Percentiles rank a stretch among this genome's conserved stretches.
These are phyloP conservation scores for Sminthurides aquaticus DNA, from an alignment of 2,888 invertebrate genomes.

Conservation along the genomic window DNA sequence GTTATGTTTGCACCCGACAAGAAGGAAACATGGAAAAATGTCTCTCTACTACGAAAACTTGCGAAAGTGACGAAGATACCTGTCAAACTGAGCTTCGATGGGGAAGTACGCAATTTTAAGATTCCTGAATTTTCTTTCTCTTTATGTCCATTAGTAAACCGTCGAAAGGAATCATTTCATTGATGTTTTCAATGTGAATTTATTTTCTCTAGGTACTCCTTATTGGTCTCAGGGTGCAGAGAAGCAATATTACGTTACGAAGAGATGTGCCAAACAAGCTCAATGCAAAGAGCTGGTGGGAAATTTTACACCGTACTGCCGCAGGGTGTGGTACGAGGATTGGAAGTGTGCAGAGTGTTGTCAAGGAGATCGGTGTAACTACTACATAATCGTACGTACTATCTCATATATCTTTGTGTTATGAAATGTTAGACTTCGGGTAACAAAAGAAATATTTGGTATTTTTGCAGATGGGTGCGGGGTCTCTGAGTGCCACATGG, in stretches of 20 bases:
- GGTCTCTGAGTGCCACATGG: no score
- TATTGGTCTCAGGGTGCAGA: constrained; percentile 89
- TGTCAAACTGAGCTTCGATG: constrained; percentile 84
- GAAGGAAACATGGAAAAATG: constrained; percentile 89
- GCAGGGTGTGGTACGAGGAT: constrained; percentile 90
- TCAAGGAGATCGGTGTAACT: constrained; percentile 90
- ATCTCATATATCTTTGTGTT: background rate
- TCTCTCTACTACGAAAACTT: constrained; percentile 80
- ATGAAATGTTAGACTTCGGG: background rate
- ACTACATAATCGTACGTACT: constrained; percentile 80
- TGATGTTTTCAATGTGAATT: no score
- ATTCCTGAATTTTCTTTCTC: background rate
- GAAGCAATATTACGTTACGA: constrained; percentile 88
- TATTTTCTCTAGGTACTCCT: constrained; percentile 59
- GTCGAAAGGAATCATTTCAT: no score
- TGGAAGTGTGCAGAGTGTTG: constrained; percentile 96
- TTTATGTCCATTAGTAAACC: no score
- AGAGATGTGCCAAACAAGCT: constrained; percentile 73
- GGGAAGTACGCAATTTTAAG: constrained; percentile 61
- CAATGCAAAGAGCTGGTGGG: constrained; percentile 67
- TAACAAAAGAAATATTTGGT: background rate
- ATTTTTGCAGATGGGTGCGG: constrained; percentile 1
- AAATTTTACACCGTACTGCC: constrained; percentile 68
- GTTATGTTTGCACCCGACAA: constrained; percentile 90
- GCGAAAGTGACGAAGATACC: constrained; percentile 76